Conservation (phyloP, 2,797 vertebrate genomes). For the Rhynchotus rufescens region DNA sequence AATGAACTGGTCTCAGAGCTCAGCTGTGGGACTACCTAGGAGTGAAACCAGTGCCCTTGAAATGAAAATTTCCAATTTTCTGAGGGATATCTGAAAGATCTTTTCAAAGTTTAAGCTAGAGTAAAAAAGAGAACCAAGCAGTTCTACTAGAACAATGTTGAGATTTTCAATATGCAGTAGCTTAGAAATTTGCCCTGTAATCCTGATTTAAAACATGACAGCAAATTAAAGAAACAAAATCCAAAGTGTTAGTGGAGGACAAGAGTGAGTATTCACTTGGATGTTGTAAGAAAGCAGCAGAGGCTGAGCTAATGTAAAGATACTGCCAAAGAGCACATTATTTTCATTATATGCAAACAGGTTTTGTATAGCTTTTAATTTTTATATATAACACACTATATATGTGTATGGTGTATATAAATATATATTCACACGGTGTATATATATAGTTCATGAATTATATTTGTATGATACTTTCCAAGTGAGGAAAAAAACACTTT, state of each 20-base stretch:
- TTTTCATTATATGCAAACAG: background rate
- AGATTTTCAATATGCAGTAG: background rate
- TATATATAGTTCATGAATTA: background rate
- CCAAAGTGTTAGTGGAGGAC: background rate
- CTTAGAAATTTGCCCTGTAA: background rate
- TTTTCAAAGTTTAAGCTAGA: background rate
- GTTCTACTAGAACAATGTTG: background rate
- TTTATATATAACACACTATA: background rate
- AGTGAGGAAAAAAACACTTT: background rate
- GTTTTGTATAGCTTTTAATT: background rate
- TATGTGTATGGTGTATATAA: too few relatives aligned
- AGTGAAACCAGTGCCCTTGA: background rate
- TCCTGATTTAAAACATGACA: background rate
- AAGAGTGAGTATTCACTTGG: background rate
- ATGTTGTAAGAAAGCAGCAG: background rate
- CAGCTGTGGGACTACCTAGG: background rate
- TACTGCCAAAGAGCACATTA: background rate
- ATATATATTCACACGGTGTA: fast-evolving
- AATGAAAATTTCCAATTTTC: background rate
- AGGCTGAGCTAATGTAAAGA: background rate
- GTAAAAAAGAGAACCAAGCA: background rate
- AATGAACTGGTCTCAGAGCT: background rate
- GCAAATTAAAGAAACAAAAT: background rate
- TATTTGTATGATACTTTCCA: background rate
- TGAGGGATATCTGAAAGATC: background rate